Percentiles rank a stretch among this genome's conserved stretches.
Conservation (phyloP, 2,113 vertebrate genomes). For the Ia io region DNA sequence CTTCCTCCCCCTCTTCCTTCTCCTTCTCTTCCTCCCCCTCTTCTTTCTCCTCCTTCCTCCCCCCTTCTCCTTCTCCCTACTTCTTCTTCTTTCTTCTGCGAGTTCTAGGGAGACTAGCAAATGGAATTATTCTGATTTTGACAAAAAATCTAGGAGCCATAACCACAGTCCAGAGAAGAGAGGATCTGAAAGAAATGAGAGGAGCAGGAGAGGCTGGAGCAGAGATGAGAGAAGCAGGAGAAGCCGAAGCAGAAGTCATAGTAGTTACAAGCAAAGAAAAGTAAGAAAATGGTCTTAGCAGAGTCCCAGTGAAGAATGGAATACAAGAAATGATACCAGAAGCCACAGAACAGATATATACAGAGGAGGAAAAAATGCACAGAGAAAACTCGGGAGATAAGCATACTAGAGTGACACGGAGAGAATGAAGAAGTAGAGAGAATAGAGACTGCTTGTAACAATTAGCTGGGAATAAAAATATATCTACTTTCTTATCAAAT, state of each 20-base stretch:
- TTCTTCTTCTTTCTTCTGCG: no score
- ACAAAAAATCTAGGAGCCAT: constrained; percentile 82
- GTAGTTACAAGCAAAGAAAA: constrained; percentile 76
- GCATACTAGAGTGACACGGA: constrained; percentile 37
- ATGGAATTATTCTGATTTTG: constrained; percentile 73
- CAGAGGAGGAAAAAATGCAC: constrained; percentile 57
- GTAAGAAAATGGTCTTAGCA: constrained; percentile 71
- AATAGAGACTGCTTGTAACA: constrained; percentile 72
- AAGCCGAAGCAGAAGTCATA: constrained; percentile 56
- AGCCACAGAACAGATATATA: constrained; percentile 46
- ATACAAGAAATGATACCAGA: constrained; percentile 57
- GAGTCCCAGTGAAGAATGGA: constrained; percentile 67
- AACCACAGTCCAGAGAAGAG: constrained; percentile 72
- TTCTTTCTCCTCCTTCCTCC: no score
- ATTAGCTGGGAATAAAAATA: constrained; percentile 43
- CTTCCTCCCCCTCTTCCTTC: neutral
- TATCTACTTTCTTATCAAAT: constrained; percentile 34
- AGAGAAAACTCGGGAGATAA: constrained; percentile 32
- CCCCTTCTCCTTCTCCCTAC: neutral
- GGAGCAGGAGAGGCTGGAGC: neutral
- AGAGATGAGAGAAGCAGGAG: no score
- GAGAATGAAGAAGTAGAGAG: constrained; percentile 76
- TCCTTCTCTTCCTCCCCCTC: constrained; percentile 57
- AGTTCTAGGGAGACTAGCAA: constrained; percentile 75
- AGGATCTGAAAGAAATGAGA: constrained; percentile 72